A percentile compares a stretch with the other conserved stretches of the same genome.
phyloP scores from a whole-genome alignment of 2,888 invertebrate species.

The Azorinus chamasolen region DNA sequence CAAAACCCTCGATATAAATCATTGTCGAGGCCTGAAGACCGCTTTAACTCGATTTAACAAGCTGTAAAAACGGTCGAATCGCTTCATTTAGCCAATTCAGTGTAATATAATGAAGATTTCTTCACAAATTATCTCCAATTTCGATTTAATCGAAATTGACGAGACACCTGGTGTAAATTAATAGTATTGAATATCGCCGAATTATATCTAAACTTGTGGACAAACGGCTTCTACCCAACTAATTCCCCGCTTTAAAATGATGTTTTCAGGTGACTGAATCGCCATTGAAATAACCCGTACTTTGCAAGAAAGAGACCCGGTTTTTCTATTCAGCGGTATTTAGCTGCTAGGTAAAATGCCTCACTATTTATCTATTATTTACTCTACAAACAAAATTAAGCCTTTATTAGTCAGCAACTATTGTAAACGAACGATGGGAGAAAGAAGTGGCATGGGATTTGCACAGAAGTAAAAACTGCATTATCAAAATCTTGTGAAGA shows the following conservation, averaged over 20 bases:
- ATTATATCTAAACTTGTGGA: conserved; percentile 38
- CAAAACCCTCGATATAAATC: background rate
- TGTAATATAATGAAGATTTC: conserved; percentile 29
- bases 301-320: conserved; percentile 20
- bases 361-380: conserved; percentile 43
- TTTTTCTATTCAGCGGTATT: conserved; percentile 9
- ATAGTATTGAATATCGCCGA: conserved; percentile 30
- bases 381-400: conserved; percentile 42
- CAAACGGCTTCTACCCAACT: conserved; percentile 28
- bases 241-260: conserved; percentile 29
- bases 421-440: too few species aligned
- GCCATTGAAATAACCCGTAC: conserved; percentile 11
- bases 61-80: conserved; percentile 20
- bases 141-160: conserved; percentile 29
- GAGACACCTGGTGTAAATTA: conserved; percentile 46
- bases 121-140: conserved; percentile 38
- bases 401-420: conserved; percentile 24
- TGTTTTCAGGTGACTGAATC: conserved; percentile 37
- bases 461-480: too few species aligned
- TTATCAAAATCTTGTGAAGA: too few species aligned
- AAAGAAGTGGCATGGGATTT: too few species aligned
- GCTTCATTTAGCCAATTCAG: conserved; percentile 36
- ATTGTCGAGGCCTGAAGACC: conserved; percentile 11
- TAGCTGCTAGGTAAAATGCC: conserved; percentile 41
- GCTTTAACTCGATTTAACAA: conserved; percentile 24